These are phyloP conservation scores for Hydrozoanthus gracilis DNA, from an alignment of 92 coral and sea anemone genomes.

Conservation along the genomic window DNA sequence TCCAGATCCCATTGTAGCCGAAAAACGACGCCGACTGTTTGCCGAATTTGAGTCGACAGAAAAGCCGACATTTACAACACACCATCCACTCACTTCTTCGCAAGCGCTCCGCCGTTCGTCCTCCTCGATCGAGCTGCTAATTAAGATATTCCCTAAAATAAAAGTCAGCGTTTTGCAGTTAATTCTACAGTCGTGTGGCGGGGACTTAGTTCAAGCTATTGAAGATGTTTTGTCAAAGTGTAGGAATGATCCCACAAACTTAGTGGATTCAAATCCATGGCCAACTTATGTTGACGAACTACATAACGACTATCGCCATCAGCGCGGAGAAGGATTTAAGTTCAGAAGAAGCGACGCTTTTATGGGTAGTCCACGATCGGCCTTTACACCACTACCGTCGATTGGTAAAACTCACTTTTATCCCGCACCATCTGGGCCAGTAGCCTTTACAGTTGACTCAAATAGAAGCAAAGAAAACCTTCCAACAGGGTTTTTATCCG, in stretches of 20 bases:
- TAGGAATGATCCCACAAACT: constrained; percentile 72
- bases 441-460: constrained; percentile 77
- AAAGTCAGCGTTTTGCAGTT: constrained; percentile 93
- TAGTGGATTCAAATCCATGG: constrained; percentile 82
- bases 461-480: constrained; percentile 69
- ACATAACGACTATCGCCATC: constrained; percentile 70
- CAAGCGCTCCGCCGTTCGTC: constrained; percentile 81
- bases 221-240: constrained; percentile 90
- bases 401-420: constrained; percentile 76
- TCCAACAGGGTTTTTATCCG: constrained; percentile 58
- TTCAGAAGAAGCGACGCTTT: constrained; percentile 71
- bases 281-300: constrained; percentile 65
- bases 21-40: constrained; percentile 74
- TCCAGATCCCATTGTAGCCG: constrained; percentile 59
- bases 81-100: constrained; percentile 58
- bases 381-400: constrained; percentile 81
- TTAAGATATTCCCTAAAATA: constrained; percentile 94
- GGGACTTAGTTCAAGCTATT: constrained; percentile 94
- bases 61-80: constrained; percentile 60
- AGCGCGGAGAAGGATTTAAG: constrained; percentile 71
- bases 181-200: constrained; percentile 91
- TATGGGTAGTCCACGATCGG: constrained; percentile 79
- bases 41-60: constrained; percentile 82
- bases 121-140: constrained; percentile 89
- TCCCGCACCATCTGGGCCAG: constrained; percentile 60